Percentiles rank a stretch among this genome's conserved stretches.
Evolutionary conservation across 2,797 vertebrate genomes (phyloP).

Genomic region (Rhinichthys osculus): DNA sequence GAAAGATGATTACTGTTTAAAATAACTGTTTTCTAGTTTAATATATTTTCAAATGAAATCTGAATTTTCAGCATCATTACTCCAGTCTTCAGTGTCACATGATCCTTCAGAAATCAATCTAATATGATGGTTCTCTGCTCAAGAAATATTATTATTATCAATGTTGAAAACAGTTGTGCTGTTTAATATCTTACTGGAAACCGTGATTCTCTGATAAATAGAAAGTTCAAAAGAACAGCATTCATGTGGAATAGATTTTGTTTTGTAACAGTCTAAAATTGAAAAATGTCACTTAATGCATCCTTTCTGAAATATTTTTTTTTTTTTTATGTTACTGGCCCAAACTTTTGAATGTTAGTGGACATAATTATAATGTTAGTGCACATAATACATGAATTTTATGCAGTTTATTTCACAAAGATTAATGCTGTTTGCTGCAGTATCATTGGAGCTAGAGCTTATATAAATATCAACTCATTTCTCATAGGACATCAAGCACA

Average conservation of each 20-base stretch:
- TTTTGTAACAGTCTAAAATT: background rate
- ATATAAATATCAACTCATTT: background rate
- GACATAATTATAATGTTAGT: background rate
- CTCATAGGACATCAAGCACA: constrained; percentile 89
- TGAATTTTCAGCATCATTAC: background rate
- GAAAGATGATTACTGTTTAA: background rate
- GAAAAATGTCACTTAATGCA: background rate
- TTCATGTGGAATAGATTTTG: too few relatives aligned
- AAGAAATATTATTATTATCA: background rate
- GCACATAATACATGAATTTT: background rate
- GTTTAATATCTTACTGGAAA: background rate
- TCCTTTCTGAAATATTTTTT: background rate
- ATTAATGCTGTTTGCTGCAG: background rate
- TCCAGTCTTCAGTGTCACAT: background rate
- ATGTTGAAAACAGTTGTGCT: background rate
- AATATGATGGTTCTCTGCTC: background rate
- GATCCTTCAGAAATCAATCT: background rate
- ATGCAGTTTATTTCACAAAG: background rate
- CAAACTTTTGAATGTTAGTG: background rate
- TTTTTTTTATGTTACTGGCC: background rate
- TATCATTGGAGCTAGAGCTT: background rate
- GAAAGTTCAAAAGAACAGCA: background rate
- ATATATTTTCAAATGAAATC: background rate
- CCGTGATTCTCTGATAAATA: background rate
- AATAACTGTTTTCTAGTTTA: background rate